Base-by-base conservation (phyloP, 2,888 invertebrate species). In the Eilema caniola region DNA sequence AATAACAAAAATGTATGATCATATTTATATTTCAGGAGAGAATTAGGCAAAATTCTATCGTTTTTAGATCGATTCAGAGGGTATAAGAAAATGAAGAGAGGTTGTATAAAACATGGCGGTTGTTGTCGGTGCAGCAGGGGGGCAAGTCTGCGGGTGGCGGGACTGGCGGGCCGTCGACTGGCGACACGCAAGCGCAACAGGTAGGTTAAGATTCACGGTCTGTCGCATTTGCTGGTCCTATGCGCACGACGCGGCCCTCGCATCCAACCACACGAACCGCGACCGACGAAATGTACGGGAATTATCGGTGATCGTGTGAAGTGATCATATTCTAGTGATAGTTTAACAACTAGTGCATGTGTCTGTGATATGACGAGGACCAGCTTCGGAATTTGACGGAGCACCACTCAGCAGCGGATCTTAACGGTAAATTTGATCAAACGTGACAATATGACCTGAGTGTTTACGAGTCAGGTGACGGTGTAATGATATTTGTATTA, bases 181-280 rank as follows among this genome's bases (percentile, higher is more conserved):
- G 86, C 90, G 93, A 95, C 95, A 95, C 95, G 95, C 95, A 93
- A 93, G 92, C 94, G 93, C 90, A 88, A 88, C 94, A 95, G 95
- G 94, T 95, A 95, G 94, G 95, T 94, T 94, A 95, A 90, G 89
- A 89, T 94, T 93, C 89, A 95, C 93, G 95, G 89, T 94, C 93
- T 88, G 92, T 87, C 93, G 94, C 94, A 94, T 92, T 94, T 93
- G 93, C 88, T 90, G 89, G 90, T 91, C 88, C 92, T 90, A 88
- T 90, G 93, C 90, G 91, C 90, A 90, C 89, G 88, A 89, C 90
- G 91, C 91, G 89, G 89, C 91, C 90, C 89, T 86, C 87, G 88
- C 86, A 80, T 82, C 82, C 86, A 83, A 85, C 86, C 86, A 82
- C 82, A 86, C 85, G 73, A 77, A 83, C 83, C 81, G 83, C 88